These are phyloP conservation scores for Pygmarrhopalites habei DNA, from an alignment of 1,140 invertebrate species.

Conservation along the genomic window DNA sequence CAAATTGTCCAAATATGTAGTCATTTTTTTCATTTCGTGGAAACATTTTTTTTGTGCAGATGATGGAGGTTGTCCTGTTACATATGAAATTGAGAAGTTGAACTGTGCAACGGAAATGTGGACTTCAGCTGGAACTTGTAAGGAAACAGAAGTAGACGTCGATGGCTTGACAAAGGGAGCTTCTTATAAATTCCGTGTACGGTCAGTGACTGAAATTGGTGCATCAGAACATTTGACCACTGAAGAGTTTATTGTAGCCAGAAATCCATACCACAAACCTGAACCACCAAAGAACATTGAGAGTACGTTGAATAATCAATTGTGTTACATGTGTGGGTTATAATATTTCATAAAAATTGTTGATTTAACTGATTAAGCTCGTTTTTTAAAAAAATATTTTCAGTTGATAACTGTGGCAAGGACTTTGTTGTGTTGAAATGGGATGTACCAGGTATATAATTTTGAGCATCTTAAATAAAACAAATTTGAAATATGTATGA, in stretches of 20 bases:
- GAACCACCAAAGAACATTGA: conserved; percentile 79
- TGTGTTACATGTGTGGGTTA: too few species aligned
- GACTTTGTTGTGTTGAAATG: conserved; percentile 94
- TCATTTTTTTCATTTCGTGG: too few species aligned
- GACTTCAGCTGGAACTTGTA: conserved; percentile 77
- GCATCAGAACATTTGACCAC: conserved; percentile 87
- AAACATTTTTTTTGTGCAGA: too few species aligned
- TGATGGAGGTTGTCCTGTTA: conserved; percentile 64
- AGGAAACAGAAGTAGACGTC: conserved; percentile 72
- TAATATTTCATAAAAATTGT: too few species aligned
- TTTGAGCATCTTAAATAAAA: too few species aligned
- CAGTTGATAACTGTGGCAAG: conserved; percentile 82
- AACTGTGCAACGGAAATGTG: conserved; percentile 79
- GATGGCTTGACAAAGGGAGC: conserved; percentile 84
- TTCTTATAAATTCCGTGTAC: conserved; percentile 81
- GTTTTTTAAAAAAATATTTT: too few species aligned
- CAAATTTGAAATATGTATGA: too few species aligned
- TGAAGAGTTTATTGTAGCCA: conserved; percentile 83
- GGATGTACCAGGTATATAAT: conserved; percentile 69
- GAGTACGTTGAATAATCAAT: too few species aligned
- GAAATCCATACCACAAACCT: conserved; percentile 91
- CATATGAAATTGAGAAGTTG: conserved; percentile 90
- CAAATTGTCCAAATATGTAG: too few species aligned
- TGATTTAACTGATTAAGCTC: too few species aligned
- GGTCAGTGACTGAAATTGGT: conserved; percentile 92